phyloP scores from a whole-genome alignment of 2,888 invertebrate species.

The Oscheius onirici region DNA sequence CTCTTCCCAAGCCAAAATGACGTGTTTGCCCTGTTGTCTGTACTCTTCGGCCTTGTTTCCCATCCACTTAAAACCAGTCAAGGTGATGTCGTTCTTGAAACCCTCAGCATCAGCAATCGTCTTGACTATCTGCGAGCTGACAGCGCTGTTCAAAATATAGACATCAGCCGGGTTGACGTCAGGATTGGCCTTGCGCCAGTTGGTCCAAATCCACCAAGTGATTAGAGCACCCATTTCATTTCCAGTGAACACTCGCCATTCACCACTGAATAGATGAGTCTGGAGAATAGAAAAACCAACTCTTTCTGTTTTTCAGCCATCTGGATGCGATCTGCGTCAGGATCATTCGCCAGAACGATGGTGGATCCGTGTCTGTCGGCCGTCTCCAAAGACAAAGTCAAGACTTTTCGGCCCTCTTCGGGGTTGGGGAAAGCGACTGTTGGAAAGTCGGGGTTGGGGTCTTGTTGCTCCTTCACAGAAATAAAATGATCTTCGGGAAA shows the following conservation, averaged over 20 bases:
- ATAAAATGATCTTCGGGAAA: constrained; percentile 75
- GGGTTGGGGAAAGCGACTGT: constrained; percentile 98
- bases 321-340: constrained; percentile 95
- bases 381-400: constrained; percentile 81
- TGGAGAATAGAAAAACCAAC: constrained; percentile 73
- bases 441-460: constrained; percentile 94
- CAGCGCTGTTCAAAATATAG: constrained; percentile 90
- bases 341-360: constrained; percentile 93
- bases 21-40: constrained; percentile 79
- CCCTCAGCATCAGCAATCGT: constrained; percentile 83
- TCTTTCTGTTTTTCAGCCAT: constrained; percentile 84
- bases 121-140: constrained; percentile 91
- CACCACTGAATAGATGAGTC: constrained; percentile 74
- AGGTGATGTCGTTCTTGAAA: constrained; percentile 79
- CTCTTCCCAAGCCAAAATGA: constrained; percentile 95
- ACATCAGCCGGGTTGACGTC: constrained; percentile 75
- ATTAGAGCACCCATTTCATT: constrained; percentile 93
- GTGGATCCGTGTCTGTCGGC: constrained; percentile 80
- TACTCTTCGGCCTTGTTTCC: constrained; percentile 85
- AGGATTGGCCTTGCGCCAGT: constrained; percentile 74
- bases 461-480: constrained; percentile 77
- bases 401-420: constrained; percentile 81
- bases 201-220: constrained; percentile 89
- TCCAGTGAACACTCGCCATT: constrained; percentile 91
- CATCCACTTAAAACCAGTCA: constrained; percentile 99